A percentile compares a stretch with the other conserved stretches of the same genome.
These are phyloP conservation scores for zebrafish (Danio rerio) DNA, from an alignment of 2,113 vertebrate species.

Conservation along the genomic window GRCz12tu NC_133180.1:32036001-32036500, in stretches of 20 bases:
- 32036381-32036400: background rate
- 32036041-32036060: background rate
- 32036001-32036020: too few relatives aligned
- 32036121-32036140: constrained; percentile 87
- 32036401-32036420: background rate
- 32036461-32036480: constrained; percentile 44
- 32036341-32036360: background rate
- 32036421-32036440: constrained; percentile 30
- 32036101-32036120: constrained; percentile 97
- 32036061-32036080: constrained; percentile 77
- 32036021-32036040: background rate
- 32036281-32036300: too few relatives aligned
- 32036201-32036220: background rate
- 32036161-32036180: constrained; percentile 88
- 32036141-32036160: constrained; percentile 95
- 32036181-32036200: constrained; percentile 78
- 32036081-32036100: constrained; percentile 97
- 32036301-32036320: too few relatives aligned
- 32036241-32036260: constrained; percentile 3
- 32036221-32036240: background rate
- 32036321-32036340: too few relatives aligned
- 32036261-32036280: background rate
- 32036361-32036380: background rate
- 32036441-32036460: constrained; percentile 43
- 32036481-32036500: constrained; percentile 57